Evolutionary conservation across 2,888 invertebrate genomes (phyloP).

Genomic region (Drosophila anomalipes): DNA sequence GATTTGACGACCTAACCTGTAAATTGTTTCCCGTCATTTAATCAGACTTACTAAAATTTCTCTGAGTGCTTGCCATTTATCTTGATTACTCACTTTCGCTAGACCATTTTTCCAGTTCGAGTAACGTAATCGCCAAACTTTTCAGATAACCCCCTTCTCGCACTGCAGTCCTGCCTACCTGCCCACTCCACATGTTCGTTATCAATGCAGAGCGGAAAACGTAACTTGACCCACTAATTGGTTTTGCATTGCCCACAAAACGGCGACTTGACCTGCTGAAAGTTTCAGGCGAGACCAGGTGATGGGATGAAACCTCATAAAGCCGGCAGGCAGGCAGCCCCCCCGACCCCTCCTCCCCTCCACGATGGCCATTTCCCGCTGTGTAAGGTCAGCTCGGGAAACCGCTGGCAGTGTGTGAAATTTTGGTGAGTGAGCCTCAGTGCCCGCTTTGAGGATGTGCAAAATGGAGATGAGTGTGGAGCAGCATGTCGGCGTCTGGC

Average conservation of each 20-base stretch:
- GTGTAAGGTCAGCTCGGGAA: constrained; percentile 70
- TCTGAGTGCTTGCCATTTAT: constrained; percentile 2
- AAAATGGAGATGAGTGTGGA: constrained; percentile 25
- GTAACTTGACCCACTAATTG: constrained; percentile 76
- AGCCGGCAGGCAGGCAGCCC: constrained; percentile 16
- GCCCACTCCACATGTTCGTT: constrained; percentile 3
- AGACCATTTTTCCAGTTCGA: constrained; percentile 4
- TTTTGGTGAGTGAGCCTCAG: constrained; percentile 37
- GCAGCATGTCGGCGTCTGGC: constrained; percentile 50
- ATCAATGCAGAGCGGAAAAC: constrained; percentile 15
- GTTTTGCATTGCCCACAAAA: constrained; percentile 41
- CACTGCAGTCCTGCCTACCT: background rate
- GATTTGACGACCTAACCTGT: background rate
- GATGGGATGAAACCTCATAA: constrained; percentile 71
- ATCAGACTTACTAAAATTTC: background rate
- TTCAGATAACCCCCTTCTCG: background rate
- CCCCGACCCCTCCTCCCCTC: too few species aligned
- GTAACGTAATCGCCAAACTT: constrained; percentile 13
- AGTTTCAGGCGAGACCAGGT: constrained; percentile 62
- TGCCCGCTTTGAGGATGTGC: constrained; percentile 39
- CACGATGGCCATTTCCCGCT: constrained; percentile 40
- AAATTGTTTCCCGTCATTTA: background rate
- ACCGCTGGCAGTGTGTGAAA: constrained; percentile 66
- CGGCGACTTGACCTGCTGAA: constrained; percentile 74
- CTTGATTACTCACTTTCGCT: constrained; percentile 7